Evolutionary conservation across 1,140 invertebrate genomes (phyloP), one percentile per base, ranked within the genome.

Genomic region (Olivierus martensii): DNA sequence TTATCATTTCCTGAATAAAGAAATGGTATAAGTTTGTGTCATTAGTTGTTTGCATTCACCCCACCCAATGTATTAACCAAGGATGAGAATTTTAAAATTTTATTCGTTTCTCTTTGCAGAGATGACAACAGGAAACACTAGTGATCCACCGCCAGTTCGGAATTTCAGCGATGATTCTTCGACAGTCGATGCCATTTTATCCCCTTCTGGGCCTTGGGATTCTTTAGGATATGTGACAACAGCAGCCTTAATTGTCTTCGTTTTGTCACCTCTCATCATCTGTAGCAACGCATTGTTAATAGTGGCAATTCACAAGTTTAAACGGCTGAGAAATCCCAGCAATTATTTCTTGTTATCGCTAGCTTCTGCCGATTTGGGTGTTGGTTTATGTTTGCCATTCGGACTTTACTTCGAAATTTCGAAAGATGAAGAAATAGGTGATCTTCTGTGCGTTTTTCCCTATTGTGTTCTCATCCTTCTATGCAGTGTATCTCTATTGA

Each of bases 331-430:
- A 52, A 78, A 77, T 12, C 79, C 79, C 0, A 81, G 80, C 49
- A 86, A 85, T 65, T 77, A 78, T 53, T 69, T 86, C 15, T 73
- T 86, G n/a, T 75, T 81, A 43, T 82, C 81, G 3, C 67, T 86
- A 46, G 82, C 83, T 0, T 70, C 81, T 28, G 79, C 79, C 5
- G 83, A 86, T 65, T 70, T 84, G 15, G 75, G 79, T n/a, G 78
- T 84, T 22, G 83, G 80, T 0, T 68, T 84, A 46, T 74, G 82
- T 56, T 79, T 85, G 73, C 83, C 83, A 0, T 72, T 82, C 15
- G 77, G 77, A 0, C 71, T 78, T 49, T 74, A 77, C 57, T 63
- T 78, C 52, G 76, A 79, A 59, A 65, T 78, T n/a, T 69, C 71
- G 15, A 67, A 71, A 19, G 22, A 51, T n/a, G 35, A 36, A 15